phyloP scores from a whole-genome alignment of 2,113 vertebrate genomes.

The Falcunculus frontatus region DNA sequence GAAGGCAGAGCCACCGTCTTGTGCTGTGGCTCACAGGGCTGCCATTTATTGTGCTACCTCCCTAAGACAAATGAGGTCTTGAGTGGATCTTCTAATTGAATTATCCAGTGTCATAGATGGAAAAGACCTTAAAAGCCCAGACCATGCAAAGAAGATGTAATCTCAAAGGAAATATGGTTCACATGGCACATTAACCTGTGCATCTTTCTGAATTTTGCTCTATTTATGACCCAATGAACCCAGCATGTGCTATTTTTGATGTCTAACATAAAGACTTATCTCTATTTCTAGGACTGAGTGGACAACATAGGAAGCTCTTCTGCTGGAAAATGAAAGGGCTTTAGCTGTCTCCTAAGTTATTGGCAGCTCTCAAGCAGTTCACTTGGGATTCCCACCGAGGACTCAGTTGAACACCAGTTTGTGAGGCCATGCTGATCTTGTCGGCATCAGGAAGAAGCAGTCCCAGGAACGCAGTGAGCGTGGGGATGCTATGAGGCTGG shows the following conservation, averaged over 20 bases:
- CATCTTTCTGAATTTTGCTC: background rate
- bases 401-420: background rate
- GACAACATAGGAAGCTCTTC: background rate
- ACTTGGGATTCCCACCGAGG: background rate
- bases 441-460: background rate
- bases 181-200: background rate
- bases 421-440: background rate
- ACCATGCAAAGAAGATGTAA: background rate
- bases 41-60: background rate
- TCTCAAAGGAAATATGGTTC: background rate
- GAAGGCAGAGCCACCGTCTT: background rate
- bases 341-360: background rate
- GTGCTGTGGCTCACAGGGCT: background rate
- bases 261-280: background rate
- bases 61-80: background rate
- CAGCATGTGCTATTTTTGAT: background rate
- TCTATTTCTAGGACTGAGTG: background rate
- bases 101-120: background rate
- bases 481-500: background rate
- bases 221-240: background rate
- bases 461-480: rapidly evolving
- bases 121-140: background rate
- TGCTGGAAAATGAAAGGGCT: background rate
- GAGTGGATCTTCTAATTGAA: background rate
- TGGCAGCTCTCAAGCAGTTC: background rate